Evolutionary conservation across 53 echinoderm and acorn worm species (phyloP).

Genomic region (Patiria pectinifera): DNA sequence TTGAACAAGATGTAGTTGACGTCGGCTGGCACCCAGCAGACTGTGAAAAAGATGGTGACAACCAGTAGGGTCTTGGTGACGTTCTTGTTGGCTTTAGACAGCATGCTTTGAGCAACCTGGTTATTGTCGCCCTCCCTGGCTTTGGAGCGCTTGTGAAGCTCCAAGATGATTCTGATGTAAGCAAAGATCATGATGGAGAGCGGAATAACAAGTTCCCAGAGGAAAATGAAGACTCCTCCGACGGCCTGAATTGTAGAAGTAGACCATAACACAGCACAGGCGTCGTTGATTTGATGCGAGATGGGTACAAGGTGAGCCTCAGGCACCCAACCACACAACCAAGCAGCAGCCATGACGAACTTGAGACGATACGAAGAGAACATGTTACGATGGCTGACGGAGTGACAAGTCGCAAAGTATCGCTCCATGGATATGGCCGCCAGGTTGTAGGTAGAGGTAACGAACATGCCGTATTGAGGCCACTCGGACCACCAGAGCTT

Average conservation of each 20-base stretch:
- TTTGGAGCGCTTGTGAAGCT: constrained; percentile 33
- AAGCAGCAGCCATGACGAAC: constrained; percentile 1
- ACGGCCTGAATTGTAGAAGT: background rate
- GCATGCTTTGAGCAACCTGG: background rate
- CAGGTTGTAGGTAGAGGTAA: constrained; percentile 48
- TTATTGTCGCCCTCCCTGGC: constrained; percentile 11
- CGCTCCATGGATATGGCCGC: constrained; percentile 46
- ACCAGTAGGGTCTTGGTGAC: constrained; percentile 43
- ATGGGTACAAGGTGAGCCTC: background rate
- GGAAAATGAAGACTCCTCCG: background rate
- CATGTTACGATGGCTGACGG: constrained; percentile 31
- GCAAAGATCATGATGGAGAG: constrained; percentile 28
- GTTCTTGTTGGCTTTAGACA: constrained; percentile 43
- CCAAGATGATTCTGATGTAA: constrained; percentile 19
- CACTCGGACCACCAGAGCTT: constrained; percentile 45
- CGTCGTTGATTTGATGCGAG: background rate
- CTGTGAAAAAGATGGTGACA: constrained; percentile 13
- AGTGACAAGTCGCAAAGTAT: constrained; percentile 30
- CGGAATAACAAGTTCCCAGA: constrained; percentile 10
- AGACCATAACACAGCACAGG: background rate
- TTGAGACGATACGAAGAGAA: background rate
- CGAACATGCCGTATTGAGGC: constrained; percentile 9
- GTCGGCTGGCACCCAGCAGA: constrained; percentile 33
- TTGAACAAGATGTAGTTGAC: constrained; percentile 34
- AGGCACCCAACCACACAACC: constrained; percentile 39